Percentiles rank a stretch among this genome's conserved stretches.
phyloP scores from a whole-genome alignment of 2,113 vertebrate species.

The Nycticebus coucang region DNA sequence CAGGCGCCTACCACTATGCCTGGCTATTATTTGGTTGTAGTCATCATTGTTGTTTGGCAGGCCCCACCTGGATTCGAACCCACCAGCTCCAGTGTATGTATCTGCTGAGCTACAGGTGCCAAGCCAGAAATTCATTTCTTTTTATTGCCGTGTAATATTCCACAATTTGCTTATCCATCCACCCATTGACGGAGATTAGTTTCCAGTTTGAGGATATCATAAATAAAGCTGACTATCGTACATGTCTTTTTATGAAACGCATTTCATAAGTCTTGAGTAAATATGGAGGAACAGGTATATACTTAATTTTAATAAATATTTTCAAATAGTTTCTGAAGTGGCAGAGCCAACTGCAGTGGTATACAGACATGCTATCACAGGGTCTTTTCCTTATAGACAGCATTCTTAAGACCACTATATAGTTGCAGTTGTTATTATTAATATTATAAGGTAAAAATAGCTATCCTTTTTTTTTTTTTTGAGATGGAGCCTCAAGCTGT shows the following conservation, averaged over 20 bases:
- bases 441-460: background rate
- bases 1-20: too few relatives aligned
- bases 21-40: too few relatives aligned
- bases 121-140: background rate
- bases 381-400: background rate
- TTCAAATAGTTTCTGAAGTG: background rate
- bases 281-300: background rate
- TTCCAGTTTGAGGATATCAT: background rate
- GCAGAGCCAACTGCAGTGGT: background rate
- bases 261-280: conserved; percentile 31
- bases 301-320: background rate
- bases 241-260: conserved; percentile 39
- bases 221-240: conserved; percentile 29
- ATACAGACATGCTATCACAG: background rate
- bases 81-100: too few relatives aligned
- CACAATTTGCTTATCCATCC: background rate
- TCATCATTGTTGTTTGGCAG: too few relatives aligned
- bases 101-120: too few relatives aligned
- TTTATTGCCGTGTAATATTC: conserved; percentile 1
- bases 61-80: too few relatives aligned
- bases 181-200: background rate
- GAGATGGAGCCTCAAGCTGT: too few relatives aligned
- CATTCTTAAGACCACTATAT: background rate
- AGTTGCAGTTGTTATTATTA: background rate
- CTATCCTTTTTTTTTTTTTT: background rate